Conservation (phyloP, 2,113 vertebrate genomes). For the Sakesphorus luctuosus region DNA sequence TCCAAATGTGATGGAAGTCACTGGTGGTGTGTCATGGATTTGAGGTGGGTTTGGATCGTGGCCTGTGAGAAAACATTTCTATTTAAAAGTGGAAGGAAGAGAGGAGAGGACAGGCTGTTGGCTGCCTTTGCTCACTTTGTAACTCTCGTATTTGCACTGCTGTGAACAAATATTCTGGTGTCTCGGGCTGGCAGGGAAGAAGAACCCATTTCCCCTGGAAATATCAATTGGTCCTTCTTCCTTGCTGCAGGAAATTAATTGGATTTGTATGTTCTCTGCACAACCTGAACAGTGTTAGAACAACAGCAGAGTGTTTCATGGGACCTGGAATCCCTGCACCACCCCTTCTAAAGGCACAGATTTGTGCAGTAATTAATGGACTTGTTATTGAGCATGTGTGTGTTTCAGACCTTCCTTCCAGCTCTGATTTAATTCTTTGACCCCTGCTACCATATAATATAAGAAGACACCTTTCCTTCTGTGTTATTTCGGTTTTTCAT, state of each 20-base stretch:
- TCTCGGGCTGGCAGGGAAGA: background rate
- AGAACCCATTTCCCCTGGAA: background rate
- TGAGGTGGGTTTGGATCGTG: background rate
- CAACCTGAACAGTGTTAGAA: background rate
- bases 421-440: background rate
- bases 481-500: background rate
- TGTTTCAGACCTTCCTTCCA: background rate
- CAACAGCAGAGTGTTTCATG: background rate
- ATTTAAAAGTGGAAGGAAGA: background rate
- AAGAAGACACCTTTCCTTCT: background rate
- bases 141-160: background rate
- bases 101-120: background rate
- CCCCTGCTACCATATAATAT: background rate
- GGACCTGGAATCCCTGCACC: background rate
- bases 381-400: background rate
- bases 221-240: background rate
- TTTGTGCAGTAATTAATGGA: background rate
- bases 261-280: background rate
- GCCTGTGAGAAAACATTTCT: background rate
- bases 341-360: background rate
- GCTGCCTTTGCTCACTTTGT: background rate
- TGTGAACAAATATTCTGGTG: background rate
- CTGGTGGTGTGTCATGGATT: background rate
- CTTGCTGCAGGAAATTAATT: background rate
- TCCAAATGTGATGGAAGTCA: background rate